Evolutionary conservation across 2,113 vertebrate genomes (phyloP).

Genomic region (Sinocyclocheilus anshuiensis): DNA sequence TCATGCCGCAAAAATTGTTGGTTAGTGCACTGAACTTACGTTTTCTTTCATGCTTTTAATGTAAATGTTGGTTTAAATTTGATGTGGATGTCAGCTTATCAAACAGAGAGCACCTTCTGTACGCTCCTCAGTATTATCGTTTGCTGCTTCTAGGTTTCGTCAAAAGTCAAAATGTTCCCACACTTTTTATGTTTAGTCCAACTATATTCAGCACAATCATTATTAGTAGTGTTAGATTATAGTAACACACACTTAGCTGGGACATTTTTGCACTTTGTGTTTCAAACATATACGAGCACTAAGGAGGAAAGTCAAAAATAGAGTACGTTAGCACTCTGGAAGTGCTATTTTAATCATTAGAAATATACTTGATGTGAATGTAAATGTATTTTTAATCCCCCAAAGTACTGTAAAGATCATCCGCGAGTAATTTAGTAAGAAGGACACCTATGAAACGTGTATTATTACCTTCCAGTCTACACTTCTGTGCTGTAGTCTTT

Average conservation of each 20-base stretch:
- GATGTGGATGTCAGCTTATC: conserved; percentile 26
- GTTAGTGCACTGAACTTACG: not conserved
- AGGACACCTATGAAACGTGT: conserved; percentile 33
- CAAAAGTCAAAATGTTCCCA: conserved; percentile 21
- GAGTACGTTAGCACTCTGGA: conserved; percentile 46
- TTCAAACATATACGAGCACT: conserved; percentile 16
- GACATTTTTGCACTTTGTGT: conserved; percentile 24
- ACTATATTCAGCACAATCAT: conserved; percentile 18
- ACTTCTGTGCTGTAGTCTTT: conserved; percentile 51
- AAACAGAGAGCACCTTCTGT: conserved; percentile 24
- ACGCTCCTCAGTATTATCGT: conserved; percentile 41
- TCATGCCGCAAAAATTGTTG: conserved; percentile 12
- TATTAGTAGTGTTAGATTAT: conserved; percentile 10
- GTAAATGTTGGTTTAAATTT: not conserved
- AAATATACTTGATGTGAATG: conserved; percentile 57
- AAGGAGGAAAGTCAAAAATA: conserved; percentile 10
- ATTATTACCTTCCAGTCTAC: conserved; percentile 35
- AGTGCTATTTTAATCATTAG: conserved; percentile 51
- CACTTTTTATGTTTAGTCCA: conserved; percentile 29
- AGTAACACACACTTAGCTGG: conserved; percentile 13
- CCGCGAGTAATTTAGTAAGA: conserved; percentile 9
- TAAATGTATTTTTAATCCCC: conserved; percentile 50
- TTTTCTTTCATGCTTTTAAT: conserved; percentile 26
- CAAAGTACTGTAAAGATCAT: conserved; percentile 32
- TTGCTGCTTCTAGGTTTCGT: conserved; percentile 49